Conservation (phyloP, 1,140 invertebrate genomes). For the Anastrepha ludens region DNA sequence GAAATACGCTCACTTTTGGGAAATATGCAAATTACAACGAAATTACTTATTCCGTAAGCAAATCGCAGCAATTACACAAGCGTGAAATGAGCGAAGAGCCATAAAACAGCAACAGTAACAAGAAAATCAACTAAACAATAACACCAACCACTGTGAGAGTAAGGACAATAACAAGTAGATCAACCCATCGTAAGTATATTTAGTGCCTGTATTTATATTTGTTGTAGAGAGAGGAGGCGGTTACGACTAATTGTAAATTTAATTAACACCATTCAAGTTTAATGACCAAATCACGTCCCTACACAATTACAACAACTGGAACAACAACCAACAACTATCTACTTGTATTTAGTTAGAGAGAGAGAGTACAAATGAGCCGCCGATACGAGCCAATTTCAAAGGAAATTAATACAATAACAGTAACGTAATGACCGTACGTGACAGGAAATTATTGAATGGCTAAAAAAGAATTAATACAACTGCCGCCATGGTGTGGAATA, state of each 20-base stretch:
- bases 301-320: constrained; percentile 12
- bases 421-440: constrained; percentile 38
- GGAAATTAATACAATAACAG: constrained; percentile 48
- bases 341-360: background rate
- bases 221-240: background rate
- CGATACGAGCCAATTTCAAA: background rate
- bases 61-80: constrained; percentile 29
- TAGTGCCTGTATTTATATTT: background rate
- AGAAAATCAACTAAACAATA: background rate
- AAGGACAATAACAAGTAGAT: constrained; percentile 39
- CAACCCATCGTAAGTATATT: background rate
- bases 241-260: constrained; percentile 41
- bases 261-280: constrained; percentile 51
- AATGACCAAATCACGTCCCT: constrained; percentile 50
- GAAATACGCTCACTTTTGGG: background rate
- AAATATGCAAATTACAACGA: constrained; percentile 14
- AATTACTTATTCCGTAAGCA: constrained; percentile 30
- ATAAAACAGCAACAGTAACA: constrained; percentile 2
- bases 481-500: background rate
- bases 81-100: constrained; percentile 30
- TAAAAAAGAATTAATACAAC: background rate
- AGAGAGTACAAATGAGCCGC: background rate
- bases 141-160: background rate
- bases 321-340: background rate
- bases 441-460: constrained; percentile 48